Percentiles rank a stretch among this genome's conserved stretches.
These are phyloP conservation scores for Pangasius mekongensis DNA, from an alignment of 2,797 vertebrate genomes.

Conservation along the genomic window DNA sequence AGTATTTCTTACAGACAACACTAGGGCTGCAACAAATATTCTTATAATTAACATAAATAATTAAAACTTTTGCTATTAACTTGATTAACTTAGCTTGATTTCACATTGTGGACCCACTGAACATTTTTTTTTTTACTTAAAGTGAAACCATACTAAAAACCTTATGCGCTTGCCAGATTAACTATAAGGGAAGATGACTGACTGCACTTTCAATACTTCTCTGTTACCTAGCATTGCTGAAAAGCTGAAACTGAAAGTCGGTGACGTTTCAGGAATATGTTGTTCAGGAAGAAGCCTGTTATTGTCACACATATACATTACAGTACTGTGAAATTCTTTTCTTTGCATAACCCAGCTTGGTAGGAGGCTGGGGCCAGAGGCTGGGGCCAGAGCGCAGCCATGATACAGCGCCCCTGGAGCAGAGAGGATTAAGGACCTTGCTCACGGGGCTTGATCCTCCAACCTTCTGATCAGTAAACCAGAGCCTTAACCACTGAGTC, in stretches of 20 bases:
- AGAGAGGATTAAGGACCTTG: neutral
- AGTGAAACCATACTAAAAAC: neutral
- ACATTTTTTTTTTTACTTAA: no score
- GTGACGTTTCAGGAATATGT: neutral
- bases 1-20: neutral
- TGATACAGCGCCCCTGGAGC: neutral
- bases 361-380: neutral
- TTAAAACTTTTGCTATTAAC: neutral
- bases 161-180: neutral
- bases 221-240: neutral
- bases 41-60: neutral
- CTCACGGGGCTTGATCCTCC: neutral
- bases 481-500: neutral
- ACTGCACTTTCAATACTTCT: no score
- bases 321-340: neutral
- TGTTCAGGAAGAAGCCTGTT: neutral
- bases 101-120: neutral
- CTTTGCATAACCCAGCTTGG: neutral
- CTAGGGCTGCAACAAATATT: neutral
- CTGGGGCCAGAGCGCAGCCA: neutral
- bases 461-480: neutral
- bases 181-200: neutral
- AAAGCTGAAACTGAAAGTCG: neutral
- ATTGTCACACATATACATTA: neutral
- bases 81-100: no score